A percentile compares a stretch with the other conserved stretches of the same genome.
phyloP scores from a whole-genome alignment of 1,140 invertebrate genomes.

The Dendroctonus valens region DNA sequence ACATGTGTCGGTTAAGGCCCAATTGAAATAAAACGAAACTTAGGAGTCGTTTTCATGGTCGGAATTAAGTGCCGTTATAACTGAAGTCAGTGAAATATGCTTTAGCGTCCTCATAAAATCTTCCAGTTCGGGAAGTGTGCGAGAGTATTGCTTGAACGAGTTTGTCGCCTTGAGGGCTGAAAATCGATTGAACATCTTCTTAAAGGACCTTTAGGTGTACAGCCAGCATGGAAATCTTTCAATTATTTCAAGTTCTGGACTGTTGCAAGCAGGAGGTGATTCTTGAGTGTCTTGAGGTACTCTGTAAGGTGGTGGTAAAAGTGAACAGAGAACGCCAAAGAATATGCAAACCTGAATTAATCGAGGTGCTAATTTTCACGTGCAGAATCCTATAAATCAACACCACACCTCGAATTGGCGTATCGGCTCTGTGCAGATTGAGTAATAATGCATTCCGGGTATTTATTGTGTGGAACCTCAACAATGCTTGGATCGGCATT shows the following conservation, averaged over 20 bases:
- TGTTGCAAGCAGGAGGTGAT: too few species aligned
- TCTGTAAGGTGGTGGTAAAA: too few species aligned
- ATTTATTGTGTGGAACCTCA: slow-evolving; percentile 1
- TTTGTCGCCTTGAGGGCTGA: too few species aligned
- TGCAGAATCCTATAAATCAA: slow-evolving; percentile 15
- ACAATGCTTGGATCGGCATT: background rate
- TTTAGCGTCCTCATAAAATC: background rate
- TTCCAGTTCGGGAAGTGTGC: too few species aligned
- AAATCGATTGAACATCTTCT: too few species aligned
- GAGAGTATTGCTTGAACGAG: too few species aligned
- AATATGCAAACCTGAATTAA: too few species aligned
- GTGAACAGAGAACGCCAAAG: too few species aligned
- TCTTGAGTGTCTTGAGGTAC: too few species aligned
- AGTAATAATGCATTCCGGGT: slow-evolving; percentile 9
- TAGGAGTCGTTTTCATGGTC: background rate
- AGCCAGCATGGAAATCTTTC: too few species aligned
- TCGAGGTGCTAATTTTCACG: slow-evolving; percentile 1
- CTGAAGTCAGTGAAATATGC: background rate
- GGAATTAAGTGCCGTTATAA: slow-evolving; percentile 1
- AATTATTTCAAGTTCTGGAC: too few species aligned
- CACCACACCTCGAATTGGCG: slow-evolving; percentile 19
- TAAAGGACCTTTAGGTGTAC: too few species aligned
- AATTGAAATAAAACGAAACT: background rate
- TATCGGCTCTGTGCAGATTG: background rate
- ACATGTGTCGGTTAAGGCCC: background rate